A percentile compares a stretch with the other conserved stretches of the same genome.
These are phyloP conservation scores for Lordiphosa collinella DNA, from an alignment of 1,140 invertebrate species.

Conservation along the genomic window DNA sequence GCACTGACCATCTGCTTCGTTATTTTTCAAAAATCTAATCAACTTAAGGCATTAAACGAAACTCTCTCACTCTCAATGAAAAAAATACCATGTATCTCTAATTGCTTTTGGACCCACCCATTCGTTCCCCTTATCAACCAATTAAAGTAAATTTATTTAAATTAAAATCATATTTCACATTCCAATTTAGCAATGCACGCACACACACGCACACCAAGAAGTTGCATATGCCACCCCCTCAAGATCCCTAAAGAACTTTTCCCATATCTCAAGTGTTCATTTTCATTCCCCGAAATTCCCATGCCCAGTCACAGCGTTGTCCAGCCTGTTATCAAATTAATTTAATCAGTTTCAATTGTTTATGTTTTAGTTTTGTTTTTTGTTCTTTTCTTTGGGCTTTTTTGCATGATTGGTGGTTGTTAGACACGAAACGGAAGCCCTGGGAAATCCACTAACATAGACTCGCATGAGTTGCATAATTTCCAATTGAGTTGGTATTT, in stretches of 20 bases:
- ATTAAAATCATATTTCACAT: conserved; percentile 59
- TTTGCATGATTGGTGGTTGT: conserved; percentile 65
- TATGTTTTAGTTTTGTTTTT: conserved; percentile 40
- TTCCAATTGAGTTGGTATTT: conserved; percentile 60
- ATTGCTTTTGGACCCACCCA: conserved; percentile 27
- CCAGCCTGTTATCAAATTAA: conserved; percentile 66
- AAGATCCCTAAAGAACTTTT: conserved; percentile 6
- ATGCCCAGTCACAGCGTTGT: conserved; percentile 18
- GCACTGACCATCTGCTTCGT: background rate
- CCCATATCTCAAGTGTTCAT: conserved; percentile 59
- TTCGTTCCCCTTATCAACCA: conserved; percentile 14
- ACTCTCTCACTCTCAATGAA: background rate
- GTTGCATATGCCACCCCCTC: conserved; percentile 32
- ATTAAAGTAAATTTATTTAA: conserved; percentile 53
- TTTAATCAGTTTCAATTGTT: conserved; percentile 77
- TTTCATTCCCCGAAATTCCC: conserved; percentile 1
- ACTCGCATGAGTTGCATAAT: conserved; percentile 37
- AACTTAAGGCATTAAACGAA: conserved; percentile 17
- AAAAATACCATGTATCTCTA: conserved; percentile 28
- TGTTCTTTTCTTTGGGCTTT: conserved; percentile 20
- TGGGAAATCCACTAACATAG: background rate
- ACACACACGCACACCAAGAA: conserved; percentile 5
- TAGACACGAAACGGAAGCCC: conserved; percentile 57
- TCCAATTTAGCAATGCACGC: conserved; percentile 43
- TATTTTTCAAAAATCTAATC: background rate